These are phyloP conservation scores for Enchytraeus crypticus DNA, from an alignment of 2,888 invertebrate species.

Conservation along the genomic window DNA sequence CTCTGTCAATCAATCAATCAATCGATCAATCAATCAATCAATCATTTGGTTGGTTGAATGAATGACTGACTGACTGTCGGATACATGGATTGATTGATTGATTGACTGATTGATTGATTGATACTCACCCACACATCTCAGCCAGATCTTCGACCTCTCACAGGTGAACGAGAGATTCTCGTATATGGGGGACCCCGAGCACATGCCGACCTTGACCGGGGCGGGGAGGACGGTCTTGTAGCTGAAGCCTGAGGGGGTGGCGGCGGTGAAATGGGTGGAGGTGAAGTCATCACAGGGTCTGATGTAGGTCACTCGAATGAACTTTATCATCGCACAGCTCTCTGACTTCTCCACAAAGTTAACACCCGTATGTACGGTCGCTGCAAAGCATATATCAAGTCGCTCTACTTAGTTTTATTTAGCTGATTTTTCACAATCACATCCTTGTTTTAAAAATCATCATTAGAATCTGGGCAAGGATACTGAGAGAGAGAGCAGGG, in stretches of 20 bases:
- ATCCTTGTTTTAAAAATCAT: too few relatives aligned
- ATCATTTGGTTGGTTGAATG: too few relatives aligned
- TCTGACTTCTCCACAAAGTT: constrained; percentile 30
- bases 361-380: constrained; percentile 26
- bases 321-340: constrained; percentile 26
- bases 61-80: too few relatives aligned
- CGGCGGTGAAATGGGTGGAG: constrained; percentile 15
- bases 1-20: too few relatives aligned
- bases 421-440: too few relatives aligned
- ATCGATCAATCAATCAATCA: too few relatives aligned
- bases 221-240: constrained; percentile 30
- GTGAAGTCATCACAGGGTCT: constrained; percentile 17
- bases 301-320: constrained; percentile 28
- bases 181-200: constrained; percentile 27
- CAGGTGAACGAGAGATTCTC: constrained; percentile 24
- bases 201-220: constrained; percentile 29
- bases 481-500: too few relatives aligned
- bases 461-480: too few relatives aligned
- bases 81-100: too few relatives aligned
- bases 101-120: too few relatives aligned
- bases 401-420: too few relatives aligned
- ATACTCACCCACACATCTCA: constrained; percentile 25
- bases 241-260: constrained; percentile 23
- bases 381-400: constrained; percentile 22
- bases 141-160: constrained; percentile 28